Percentiles rank a stretch among this genome's conserved stretches.
Conservation (phyloP, 2,113 vertebrate species). For the Chaenocephalus aceratus region DNA sequence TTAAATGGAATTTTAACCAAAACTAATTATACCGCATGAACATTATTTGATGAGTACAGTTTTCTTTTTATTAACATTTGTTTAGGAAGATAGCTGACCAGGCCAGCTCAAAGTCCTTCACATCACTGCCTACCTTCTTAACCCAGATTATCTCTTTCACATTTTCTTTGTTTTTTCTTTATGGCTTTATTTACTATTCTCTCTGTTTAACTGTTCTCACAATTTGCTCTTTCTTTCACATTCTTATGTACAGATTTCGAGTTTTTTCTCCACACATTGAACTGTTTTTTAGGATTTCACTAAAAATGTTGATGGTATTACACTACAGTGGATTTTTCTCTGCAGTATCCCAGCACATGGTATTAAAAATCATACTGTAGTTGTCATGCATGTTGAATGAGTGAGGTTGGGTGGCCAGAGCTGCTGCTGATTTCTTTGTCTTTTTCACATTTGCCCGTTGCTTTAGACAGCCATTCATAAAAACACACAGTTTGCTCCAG, state of each 20-base stretch:
- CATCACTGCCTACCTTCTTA: too few relatives aligned
- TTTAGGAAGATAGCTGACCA: too few relatives aligned
- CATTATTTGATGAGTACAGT: too few relatives aligned
- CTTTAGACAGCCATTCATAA: background rate
- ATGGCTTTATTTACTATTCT: too few relatives aligned
- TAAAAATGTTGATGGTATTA: background rate
- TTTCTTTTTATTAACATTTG: too few relatives aligned
- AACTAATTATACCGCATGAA: too few relatives aligned
- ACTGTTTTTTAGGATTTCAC: background rate
- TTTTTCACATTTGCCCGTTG: conserved; percentile 26
- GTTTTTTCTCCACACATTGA: background rate
- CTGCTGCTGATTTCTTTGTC: background rate
- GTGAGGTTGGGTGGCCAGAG: conserved; percentile 25
- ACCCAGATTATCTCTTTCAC: too few relatives aligned
- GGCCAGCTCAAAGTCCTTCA: too few relatives aligned
- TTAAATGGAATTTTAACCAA: too few relatives aligned
- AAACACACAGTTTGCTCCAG: conserved; percentile 27
- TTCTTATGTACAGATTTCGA: background rate
- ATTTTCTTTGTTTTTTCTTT: too few relatives aligned
- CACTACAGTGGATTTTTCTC: conserved; percentile 5
- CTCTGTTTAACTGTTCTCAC: too few relatives aligned
- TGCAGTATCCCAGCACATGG: background rate
- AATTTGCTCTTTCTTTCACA: too few relatives aligned
- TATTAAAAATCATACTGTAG: conserved; percentile 15
- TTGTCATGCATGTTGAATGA: conserved; percentile 4